Conservation (phyloP, 2,113 vertebrate species). For the Xenopus laevis region DNA sequence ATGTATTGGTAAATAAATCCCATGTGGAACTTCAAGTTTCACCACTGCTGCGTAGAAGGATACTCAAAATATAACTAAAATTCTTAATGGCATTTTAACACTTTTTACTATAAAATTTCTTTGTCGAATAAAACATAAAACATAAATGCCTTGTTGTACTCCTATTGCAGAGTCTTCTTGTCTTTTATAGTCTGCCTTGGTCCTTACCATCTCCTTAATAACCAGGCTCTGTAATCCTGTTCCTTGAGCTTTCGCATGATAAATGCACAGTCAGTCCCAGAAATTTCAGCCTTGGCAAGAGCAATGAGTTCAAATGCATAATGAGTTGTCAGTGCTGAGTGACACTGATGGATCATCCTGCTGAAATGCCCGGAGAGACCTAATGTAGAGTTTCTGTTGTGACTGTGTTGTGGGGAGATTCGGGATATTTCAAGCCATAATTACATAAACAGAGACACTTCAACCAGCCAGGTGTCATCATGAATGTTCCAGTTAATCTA, state of each 20-base stretch:
- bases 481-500: conserved; percentile 74
- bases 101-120: no score
- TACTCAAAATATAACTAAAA: no score
- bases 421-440: conserved; percentile 65
- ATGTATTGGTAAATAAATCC: no score
- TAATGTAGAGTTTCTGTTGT: conserved; percentile 39
- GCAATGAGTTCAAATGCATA: conserved; percentile 48
- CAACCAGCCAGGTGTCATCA: conserved; percentile 66
- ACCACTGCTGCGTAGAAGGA: no score
- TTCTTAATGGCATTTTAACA: no score
- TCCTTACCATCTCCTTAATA: no score
- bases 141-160: no score
- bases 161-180: no score
- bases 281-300: neutral
- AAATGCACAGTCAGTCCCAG: neutral
- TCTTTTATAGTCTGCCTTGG: no score
- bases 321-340: conserved; percentile 57
- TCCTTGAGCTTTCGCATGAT: neutral
- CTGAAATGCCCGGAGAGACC: conserved; percentile 42
- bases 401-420: conserved; percentile 54
- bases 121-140: no score
- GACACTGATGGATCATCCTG: conserved; percentile 51
- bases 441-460: conserved; percentile 82
- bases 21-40: no score
- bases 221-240: neutral